Conservation (phyloP, 2,113 vertebrate species). For the Cottus gobio region DNA sequence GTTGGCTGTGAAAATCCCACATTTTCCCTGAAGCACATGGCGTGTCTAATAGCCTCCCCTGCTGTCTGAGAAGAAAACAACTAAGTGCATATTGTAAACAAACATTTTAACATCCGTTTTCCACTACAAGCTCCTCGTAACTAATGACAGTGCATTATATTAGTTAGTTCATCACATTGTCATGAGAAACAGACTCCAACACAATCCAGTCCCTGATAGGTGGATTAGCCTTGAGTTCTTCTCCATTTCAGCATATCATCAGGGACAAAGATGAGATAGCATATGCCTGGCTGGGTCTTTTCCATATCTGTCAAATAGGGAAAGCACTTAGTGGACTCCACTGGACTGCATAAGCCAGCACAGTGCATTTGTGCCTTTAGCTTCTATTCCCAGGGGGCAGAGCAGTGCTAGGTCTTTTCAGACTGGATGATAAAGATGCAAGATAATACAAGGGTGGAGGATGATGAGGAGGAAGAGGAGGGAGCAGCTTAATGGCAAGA, state of each 20-base stretch:
- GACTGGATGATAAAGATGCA: constrained; percentile 64
- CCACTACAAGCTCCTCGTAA: not conserved
- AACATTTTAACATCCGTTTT: constrained; percentile 6
- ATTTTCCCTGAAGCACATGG: constrained; percentile 43
- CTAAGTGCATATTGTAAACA: constrained; percentile 19
- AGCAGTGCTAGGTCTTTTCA: constrained; percentile 55
- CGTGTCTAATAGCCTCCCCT: constrained; percentile 9
- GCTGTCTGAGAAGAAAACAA: constrained; percentile 38
- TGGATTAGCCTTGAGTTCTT: constrained; percentile 35
- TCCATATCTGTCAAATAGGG: constrained; percentile 55
- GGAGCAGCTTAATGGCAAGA: constrained; percentile 35
- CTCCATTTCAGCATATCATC: constrained; percentile 41
- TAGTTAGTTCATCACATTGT: constrained; percentile 15
- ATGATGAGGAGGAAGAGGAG: not conserved
- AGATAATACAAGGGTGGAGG: constrained; percentile 43
- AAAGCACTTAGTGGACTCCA: constrained; percentile 71
- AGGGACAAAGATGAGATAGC: constrained; percentile 64
- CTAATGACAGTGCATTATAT: constrained; percentile 6
- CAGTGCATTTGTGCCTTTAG: constrained; percentile 61
- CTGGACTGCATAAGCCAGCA: constrained; percentile 42
- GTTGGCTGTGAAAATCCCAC: constrained; percentile 33
- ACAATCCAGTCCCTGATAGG: constrained; percentile 32
- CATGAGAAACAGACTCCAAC: constrained; percentile 9
- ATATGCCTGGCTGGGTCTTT: constrained; percentile 53
- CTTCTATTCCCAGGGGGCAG: constrained; percentile 48